A percentile compares a stretch with the other conserved stretches of the same genome.
Evolutionary conservation across 2,113 vertebrate species (phyloP).

Genomic region (Antechinus stuartii): DNA sequence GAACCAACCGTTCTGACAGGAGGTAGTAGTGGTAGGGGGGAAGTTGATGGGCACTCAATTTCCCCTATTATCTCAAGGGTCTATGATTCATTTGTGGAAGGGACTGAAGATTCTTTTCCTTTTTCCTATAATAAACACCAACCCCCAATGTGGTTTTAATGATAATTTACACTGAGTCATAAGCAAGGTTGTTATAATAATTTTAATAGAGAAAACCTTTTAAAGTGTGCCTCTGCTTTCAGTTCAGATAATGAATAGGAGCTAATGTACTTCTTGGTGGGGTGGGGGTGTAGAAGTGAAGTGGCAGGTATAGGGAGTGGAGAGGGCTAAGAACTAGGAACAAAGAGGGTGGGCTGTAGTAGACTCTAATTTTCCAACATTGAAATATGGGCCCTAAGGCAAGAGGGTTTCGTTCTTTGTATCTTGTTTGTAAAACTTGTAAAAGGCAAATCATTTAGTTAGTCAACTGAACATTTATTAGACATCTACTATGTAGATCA

Average conservation of each 20-base stretch:
- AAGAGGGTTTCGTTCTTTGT: background rate
- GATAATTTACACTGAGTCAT: slow-evolving; percentile 16
- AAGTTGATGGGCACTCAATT: background rate
- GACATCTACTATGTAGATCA: background rate
- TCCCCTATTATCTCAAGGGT: background rate
- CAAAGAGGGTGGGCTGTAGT: background rate
- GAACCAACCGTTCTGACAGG: background rate
- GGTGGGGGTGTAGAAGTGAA: background rate
- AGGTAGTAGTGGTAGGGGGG: background rate
- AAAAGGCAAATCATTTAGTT: background rate
- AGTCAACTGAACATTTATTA: background rate
- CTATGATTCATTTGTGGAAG: background rate
- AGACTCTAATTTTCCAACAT: background rate
- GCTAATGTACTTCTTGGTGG: background rate
- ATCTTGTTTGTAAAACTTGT: background rate
- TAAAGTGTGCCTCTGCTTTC: background rate
- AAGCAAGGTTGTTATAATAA: background rate
- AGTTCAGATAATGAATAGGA: background rate
- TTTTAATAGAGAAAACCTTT: background rate
- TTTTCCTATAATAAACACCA: background rate
- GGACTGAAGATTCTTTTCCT: background rate
- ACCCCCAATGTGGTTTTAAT: slow-evolving; percentile 14
- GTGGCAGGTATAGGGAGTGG: background rate
- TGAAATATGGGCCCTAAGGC: background rate
- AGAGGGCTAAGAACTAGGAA: background rate